Percentiles rank a stretch among this genome's conserved stretches.
Evolutionary conservation across 2,113 vertebrate genomes (phyloP).

Genomic region (Platysternon megacephalum): DNA sequence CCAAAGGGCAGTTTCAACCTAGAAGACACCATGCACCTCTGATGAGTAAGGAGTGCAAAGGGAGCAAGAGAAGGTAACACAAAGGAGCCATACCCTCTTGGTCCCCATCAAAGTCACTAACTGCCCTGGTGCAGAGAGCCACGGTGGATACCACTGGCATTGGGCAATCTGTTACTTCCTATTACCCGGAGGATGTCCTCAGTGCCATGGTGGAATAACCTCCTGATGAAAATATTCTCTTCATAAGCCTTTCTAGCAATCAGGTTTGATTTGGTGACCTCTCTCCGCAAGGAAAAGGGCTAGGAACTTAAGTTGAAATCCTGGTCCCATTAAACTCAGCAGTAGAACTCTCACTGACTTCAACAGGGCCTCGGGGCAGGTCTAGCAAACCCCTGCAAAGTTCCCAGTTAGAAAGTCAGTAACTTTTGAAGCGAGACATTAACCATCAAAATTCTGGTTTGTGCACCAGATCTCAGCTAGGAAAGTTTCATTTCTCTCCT

Average conservation of each 20-base stretch:
- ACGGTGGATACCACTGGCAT: too few relatives aligned
- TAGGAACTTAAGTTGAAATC: not conserved
- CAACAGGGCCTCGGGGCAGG: not conserved
- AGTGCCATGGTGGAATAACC: not conserved
- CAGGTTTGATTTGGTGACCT: not conserved
- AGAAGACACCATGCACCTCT: accelerated
- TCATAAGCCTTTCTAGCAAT: not conserved
- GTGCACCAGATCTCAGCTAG: not conserved
- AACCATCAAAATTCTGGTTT: not conserved
- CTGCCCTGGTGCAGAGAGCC: too few relatives aligned
- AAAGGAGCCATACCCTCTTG: not conserved
- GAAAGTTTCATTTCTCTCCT: not conserved
- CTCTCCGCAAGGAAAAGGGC: not conserved
- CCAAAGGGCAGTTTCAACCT: not conserved
- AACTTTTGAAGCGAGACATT: not conserved
- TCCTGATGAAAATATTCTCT: not conserved
- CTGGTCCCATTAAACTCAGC: not conserved
- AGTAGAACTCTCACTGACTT: not conserved
- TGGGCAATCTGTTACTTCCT: too few relatives aligned
- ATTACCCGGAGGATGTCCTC: not conserved
- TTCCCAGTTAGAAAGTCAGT: not conserved
- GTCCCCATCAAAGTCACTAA: not conserved
- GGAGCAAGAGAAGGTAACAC: not conserved
- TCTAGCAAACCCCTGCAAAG: not conserved
- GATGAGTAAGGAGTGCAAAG: not conserved